Evolutionary conservation across 2,797 vertebrate species (phyloP).

Genomic region (Sebastes goodei): DNA sequence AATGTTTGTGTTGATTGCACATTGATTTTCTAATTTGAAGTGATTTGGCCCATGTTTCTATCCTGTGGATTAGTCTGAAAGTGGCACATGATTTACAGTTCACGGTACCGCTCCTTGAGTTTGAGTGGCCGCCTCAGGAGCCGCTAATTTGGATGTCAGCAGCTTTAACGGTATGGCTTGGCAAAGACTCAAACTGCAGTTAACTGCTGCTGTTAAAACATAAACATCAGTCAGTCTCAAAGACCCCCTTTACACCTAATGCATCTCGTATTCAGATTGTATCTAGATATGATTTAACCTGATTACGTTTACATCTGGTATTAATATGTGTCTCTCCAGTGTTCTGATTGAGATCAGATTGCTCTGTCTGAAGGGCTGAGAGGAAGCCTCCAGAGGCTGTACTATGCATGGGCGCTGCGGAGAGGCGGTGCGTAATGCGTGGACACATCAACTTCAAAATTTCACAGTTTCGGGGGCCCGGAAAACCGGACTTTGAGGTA

Average conservation of each 20-base stretch:
- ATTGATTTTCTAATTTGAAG: constrained; percentile 15
- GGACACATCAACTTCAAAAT: background rate
- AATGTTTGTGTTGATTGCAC: background rate
- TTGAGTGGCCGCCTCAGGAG: background rate
- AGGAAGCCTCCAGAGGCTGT: background rate
- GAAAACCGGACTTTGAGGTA: background rate
- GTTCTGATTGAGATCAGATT: background rate
- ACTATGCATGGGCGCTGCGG: background rate
- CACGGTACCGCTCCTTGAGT: background rate
- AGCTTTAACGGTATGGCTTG: background rate
- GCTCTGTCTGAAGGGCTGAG: background rate
- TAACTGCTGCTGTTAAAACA: background rate
- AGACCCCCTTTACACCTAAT: background rate
- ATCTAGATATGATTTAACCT: background rate
- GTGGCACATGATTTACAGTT: background rate
- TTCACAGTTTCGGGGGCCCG: background rate
- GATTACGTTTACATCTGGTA: background rate
- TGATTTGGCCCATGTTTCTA: background rate
- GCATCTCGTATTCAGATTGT: background rate
- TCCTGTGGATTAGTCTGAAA: background rate
- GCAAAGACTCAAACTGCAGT: background rate
- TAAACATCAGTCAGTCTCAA: background rate
- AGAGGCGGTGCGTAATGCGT: background rate
- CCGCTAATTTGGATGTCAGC: background rate
- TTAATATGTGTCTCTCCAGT: background rate